Conservation (phyloP, 2,888 invertebrate genomes). For the Dynastes maya region DNA sequence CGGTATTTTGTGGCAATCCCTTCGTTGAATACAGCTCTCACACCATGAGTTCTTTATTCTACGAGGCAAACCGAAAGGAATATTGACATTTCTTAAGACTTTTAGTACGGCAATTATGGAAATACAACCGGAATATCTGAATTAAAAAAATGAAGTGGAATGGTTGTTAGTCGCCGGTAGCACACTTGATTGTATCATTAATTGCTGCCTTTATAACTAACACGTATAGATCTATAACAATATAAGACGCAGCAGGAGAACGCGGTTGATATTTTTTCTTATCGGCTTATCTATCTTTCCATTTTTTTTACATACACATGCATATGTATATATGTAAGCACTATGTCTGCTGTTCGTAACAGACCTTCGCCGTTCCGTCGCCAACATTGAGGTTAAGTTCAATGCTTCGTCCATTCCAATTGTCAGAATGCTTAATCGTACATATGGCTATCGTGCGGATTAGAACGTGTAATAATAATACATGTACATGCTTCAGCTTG, state of each 20-base stretch:
- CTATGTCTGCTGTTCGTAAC: background rate
- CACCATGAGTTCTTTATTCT: too few relatives aligned
- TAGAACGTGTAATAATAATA: constrained; percentile 16
- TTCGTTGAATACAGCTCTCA: too few relatives aligned
- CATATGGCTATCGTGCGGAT: constrained; percentile 34
- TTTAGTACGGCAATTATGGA: too few relatives aligned
- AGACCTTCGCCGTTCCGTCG: background rate
- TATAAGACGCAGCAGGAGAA: background rate
- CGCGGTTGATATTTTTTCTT: constrained; percentile 14
- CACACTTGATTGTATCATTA: constrained; percentile 18
- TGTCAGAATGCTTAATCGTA: constrained; percentile 34
- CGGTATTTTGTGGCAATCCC: background rate
- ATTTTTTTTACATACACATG: background rate
- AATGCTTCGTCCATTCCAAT: constrained; percentile 42
- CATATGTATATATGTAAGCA: background rate
- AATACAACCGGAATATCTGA: background rate
- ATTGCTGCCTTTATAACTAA: constrained; percentile 22
- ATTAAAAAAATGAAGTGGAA: background rate
- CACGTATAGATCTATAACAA: constrained; percentile 15
- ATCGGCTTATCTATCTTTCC: background rate
- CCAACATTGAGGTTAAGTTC: constrained; percentile 43
- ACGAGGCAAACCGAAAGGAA: too few relatives aligned
- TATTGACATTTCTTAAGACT: too few relatives aligned
- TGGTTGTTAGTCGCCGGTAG: constrained; percentile 20
- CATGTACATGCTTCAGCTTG: background rate